phyloP scores from a whole-genome alignment of 2,888 invertebrate species.

The Anodontia alba region DNA sequence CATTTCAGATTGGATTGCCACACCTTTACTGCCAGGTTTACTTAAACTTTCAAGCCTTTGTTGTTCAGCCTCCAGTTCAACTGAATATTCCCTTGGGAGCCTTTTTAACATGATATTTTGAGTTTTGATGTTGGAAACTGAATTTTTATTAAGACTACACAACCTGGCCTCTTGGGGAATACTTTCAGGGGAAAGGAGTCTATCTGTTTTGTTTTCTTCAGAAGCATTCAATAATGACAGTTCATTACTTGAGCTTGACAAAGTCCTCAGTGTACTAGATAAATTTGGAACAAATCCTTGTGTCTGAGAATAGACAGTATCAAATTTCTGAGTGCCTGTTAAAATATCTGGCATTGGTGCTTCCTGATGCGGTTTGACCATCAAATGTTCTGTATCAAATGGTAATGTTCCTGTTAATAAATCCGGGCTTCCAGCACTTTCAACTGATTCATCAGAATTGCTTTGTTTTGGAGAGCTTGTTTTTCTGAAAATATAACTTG shows the following conservation, averaged over 20 bases:
- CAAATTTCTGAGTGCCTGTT: not conserved
- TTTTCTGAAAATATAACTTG: not conserved
- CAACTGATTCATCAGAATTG: not conserved
- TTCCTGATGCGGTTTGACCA: not conserved
- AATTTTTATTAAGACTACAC: too few species aligned
- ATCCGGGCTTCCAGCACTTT: not conserved
- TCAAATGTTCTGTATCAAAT: not conserved
- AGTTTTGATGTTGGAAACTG: too few species aligned
- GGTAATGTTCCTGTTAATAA: not conserved
- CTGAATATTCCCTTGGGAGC: not conserved
- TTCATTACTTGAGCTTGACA: slow-evolving; percentile 8
- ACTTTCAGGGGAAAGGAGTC: too few species aligned
- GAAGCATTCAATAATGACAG: not conserved
- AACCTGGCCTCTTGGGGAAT: too few species aligned
- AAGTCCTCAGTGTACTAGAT: not conserved
- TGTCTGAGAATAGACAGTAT: not conserved
- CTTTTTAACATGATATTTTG: not conserved
- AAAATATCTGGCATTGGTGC: not conserved
- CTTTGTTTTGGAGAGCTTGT: not conserved
- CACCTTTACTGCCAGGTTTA: not conserved
- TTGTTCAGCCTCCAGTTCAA: not conserved
- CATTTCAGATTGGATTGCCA: not conserved
- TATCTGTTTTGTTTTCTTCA: not conserved
- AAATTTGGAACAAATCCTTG: not conserved
- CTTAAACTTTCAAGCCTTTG: not conserved